A percentile compares a stretch with the other conserved stretches of the same genome.
Evolutionary conservation across 2,113 vertebrate genomes (phyloP).

Genomic region (Vulpes vulpes): DNA sequence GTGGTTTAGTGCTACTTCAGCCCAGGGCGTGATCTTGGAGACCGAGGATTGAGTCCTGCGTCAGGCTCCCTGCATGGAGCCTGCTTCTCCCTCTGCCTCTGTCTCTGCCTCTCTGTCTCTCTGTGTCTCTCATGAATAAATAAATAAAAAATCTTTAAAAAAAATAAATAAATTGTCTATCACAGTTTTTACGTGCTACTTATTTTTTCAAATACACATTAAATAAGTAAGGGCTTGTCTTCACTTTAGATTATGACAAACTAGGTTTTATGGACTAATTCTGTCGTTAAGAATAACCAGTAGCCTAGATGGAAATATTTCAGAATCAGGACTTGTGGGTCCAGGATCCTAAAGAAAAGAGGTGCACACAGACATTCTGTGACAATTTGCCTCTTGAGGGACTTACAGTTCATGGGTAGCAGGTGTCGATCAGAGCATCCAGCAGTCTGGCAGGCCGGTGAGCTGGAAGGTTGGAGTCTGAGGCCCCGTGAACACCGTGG

Average conservation of each 20-base stretch:
- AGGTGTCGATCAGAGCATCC: not conserved
- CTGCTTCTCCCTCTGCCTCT: too few species aligned
- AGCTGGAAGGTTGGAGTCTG: not conserved
- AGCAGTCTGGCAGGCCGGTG: too few species aligned
- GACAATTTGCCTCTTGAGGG: not conserved
- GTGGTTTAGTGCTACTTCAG: too few species aligned
- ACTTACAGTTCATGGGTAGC: not conserved
- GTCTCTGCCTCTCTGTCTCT: too few species aligned
- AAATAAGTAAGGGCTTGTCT: not conserved
- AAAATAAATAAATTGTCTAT: not conserved
- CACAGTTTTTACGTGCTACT: not conserved
- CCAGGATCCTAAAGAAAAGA: not conserved
- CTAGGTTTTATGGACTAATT: conserved; percentile 8
- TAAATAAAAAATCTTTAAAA: not conserved
- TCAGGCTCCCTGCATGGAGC: too few species aligned
- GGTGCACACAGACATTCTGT: not conserved
- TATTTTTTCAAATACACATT: conserved; percentile 37
- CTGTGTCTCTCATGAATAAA: too few species aligned
- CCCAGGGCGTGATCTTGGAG: too few species aligned
- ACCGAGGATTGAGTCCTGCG: too few species aligned
- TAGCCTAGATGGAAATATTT: conserved; percentile 2
- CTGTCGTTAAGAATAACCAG: not conserved
- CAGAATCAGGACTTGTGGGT: not conserved
- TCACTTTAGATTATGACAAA: not conserved
- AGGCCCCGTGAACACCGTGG: not conserved